Conservation (phyloP, 2,113 vertebrate genomes). For the Mesoclemmys tuberculata region DNA sequence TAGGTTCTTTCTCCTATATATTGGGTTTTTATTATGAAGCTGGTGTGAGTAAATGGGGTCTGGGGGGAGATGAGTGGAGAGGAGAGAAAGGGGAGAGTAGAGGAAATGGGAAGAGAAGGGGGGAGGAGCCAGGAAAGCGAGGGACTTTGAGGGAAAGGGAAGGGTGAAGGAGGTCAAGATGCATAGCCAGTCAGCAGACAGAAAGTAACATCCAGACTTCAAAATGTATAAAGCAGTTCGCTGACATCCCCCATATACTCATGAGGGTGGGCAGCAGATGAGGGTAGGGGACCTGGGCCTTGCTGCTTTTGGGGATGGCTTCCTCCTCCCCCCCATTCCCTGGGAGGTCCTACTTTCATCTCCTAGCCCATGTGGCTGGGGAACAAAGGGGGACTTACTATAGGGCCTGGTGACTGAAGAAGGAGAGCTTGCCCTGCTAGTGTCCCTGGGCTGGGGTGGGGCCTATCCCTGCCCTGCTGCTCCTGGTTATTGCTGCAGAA, state of each 20-base stretch:
- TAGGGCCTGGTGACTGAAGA: not conserved
- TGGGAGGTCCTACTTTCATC: not conserved
- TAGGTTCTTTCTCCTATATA: not conserved
- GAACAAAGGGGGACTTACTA: not conserved
- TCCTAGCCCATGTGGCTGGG: fast-evolving
- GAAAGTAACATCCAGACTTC: not conserved
- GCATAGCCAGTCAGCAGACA: not conserved
- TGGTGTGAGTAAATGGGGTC: not conserved
- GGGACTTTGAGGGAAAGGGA: not conserved
- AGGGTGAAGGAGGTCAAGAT: not conserved
- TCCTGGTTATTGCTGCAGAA: not conserved
- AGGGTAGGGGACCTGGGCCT: not conserved
- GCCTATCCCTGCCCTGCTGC: fast-evolving
- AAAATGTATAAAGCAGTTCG: not conserved
- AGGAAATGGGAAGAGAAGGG: not conserved
- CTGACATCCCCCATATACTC: not conserved
- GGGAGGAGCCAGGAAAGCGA: not conserved
- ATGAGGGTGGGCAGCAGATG: not conserved
- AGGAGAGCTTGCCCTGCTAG: not conserved
- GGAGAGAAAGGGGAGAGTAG: not conserved
- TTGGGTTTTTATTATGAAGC: not conserved
- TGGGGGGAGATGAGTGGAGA: not conserved
- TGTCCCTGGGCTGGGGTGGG: not conserved
- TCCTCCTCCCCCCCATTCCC: not conserved
- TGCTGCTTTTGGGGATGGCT: not conserved